Percentiles rank a stretch among this genome's conserved stretches.
These are phyloP conservation scores for Gavia stellata DNA, from an alignment of 2,113 vertebrate species.

Conservation along the genomic window DNA sequence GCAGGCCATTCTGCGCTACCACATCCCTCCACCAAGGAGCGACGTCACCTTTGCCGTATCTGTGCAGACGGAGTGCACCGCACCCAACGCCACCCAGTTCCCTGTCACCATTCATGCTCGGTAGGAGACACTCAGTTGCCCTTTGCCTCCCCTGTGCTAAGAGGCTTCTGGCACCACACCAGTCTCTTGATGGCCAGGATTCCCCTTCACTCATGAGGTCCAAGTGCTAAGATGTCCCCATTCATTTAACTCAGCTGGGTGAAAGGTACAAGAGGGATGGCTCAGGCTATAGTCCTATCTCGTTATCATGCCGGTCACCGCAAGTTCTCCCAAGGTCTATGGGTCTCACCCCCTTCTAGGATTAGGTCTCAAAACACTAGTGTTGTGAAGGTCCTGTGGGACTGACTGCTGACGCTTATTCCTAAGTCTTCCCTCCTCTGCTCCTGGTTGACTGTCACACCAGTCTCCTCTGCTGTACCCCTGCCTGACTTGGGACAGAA, in stretches of 20 bases:
- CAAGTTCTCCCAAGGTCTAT: neutral
- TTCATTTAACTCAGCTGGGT: neutral
- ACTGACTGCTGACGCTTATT: neutral
- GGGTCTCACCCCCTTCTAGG: neutral
- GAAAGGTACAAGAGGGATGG: neutral
- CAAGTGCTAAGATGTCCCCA: neutral
- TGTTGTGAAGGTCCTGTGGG: neutral
- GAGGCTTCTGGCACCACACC: neutral
- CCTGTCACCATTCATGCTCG: conserved; percentile 12
- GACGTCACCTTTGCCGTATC: neutral
- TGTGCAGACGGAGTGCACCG: neutral
- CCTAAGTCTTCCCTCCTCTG: neutral
- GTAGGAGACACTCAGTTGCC: neutral
- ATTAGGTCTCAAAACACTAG: neutral
- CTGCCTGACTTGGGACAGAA: neutral
- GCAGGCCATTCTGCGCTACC: conserved; percentile 39
- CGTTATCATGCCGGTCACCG: neutral
- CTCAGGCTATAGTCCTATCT: neutral
- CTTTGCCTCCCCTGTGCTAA: neutral
- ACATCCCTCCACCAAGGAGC: neutral
- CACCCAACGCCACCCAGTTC: neutral
- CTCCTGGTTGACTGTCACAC: neutral
- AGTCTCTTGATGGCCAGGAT: neutral
- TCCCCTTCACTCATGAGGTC: neutral
- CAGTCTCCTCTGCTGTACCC: neutral